Evolutionary conservation across 2,113 vertebrate species (phyloP), one percentile per base, ranked within the genome.

Genomic region (Ammospiza nelsoni): DNA sequence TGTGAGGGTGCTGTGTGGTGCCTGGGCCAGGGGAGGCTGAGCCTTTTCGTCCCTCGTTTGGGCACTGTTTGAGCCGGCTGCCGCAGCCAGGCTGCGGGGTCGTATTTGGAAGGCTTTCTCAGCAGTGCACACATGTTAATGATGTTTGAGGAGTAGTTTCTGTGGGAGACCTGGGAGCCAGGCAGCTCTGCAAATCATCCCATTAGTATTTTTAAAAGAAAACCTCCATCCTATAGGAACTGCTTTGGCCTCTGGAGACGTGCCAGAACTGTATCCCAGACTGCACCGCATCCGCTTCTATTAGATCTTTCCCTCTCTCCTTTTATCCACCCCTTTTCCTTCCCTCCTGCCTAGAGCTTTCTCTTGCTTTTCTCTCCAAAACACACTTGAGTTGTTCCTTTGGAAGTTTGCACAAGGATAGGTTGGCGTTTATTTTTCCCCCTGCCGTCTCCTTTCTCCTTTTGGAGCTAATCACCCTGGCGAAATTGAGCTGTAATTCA

Each of bases 401-500:
- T 94, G 83, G 67, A 94, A 92, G 79, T 90, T 94, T 92, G 87
- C 67, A 57, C 52, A 55, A 84, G 43, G 72, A 51, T 59, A 35
- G 65, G 63, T 18, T 41, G 76, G 52, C 8, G 6, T 67, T 92
- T 83, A 83, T 68, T 68, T 58, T 57, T 31, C 54, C 41, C 62
- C 46, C 71, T 17, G 29, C 71, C 4, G 2, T 54, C 31, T 73
- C 59, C 31, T 66, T 33, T 23, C 31, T 54, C 71, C 51, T 55
- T 84, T 90, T 87, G 69, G 86, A 95, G 78, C 77, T 96, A 93
- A 96, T 97, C 92, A 85, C 62, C n/a, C 39, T 3, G 22, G 28
- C 66, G 91, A 94, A 97, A 96, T 94, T 94, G 95, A 96, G 96
- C 89, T 92, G 73, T 94, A 96, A 94, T 79, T 85, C 74, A 72